Base-by-base conservation (phyloP, 2,797 vertebrate genomes). In the Lophotriccus pileatus region DNA sequence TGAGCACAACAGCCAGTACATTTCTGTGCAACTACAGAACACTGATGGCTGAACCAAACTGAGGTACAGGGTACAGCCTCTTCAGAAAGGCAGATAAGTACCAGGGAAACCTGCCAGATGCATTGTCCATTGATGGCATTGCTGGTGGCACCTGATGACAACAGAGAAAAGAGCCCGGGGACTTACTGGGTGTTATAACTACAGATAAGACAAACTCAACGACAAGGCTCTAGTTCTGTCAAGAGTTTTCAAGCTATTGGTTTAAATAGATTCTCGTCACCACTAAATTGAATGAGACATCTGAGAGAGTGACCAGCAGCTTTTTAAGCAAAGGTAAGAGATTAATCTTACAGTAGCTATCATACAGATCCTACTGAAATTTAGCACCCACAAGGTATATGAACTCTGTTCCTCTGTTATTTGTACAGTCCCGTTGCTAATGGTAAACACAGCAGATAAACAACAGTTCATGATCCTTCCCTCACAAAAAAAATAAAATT, bases 341-440 rank as follows among this genome's bases (percentile, higher is more conserved):
- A 64, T 22, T 2, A 60, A 53, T 62, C 85, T 83, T 58, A 91
- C 62, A 92, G 62, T 13, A 83, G 69, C 49, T 88, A 23, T 60
- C 70, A 32, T 34, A 36, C 3, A 92, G 41, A 69, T 67, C 21
- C 41, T 60, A 22, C 49, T 93, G 64, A 73, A 82, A 89, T 84
- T 89, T 72, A 75, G 19, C 47, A 62, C 27, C 66, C 34, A 70
- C 7, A 0, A 18, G 36, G 49, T 64, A 27, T 24, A 34, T 44
- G 58, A 95, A 88, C 70, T 84, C 63, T 56, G n/a, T 56, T 89
- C 34, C 53, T 84, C 92, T 52, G 50, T 74, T 69, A 64, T 85
- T 83, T 83, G 32, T 69, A 70, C 10, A 43, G 37, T 18, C 82
- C 39, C 17, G 37, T 7, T 72, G 22, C 73, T 59, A 86, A 84